Evolutionary conservation across 2,888 invertebrate species (phyloP).

Genomic region (Penaeus monodon): DNA sequence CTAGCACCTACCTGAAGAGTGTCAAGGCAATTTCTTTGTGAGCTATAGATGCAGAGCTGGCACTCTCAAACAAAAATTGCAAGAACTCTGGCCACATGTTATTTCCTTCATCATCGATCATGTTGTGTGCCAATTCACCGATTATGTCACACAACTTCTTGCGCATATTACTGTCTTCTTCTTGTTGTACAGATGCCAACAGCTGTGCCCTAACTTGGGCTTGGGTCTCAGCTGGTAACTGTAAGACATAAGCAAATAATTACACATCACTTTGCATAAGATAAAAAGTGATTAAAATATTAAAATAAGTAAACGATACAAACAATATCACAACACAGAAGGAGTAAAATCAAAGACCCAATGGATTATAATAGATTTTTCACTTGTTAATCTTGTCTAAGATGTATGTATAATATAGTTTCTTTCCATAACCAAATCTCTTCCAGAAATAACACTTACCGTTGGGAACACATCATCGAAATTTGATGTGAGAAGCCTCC

Average conservation of each 20-base stretch:
- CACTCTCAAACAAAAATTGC: slow-evolving; percentile 92
- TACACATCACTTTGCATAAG: background rate
- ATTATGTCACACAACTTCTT: slow-evolving; percentile 95
- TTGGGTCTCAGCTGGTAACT: slow-evolving; percentile 85
- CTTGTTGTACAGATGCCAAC: slow-evolving; percentile 85
- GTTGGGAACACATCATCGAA: slow-evolving; percentile 94
- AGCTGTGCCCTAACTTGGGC: slow-evolving; percentile 88
- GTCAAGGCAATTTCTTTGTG: slow-evolving; percentile 93
- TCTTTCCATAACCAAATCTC: background rate
- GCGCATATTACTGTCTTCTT: slow-evolving; percentile 81
- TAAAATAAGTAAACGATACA: too few relatives aligned
- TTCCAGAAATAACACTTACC: slow-evolving; percentile 70
- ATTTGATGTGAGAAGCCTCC: slow-evolving; percentile 88
- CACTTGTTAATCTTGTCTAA: too few relatives aligned
- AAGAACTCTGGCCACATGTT: slow-evolving; percentile 98
- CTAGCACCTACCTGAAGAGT: slow-evolving; percentile 85
- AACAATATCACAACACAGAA: too few relatives aligned
- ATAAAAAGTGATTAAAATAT: slow-evolving; percentile 4
- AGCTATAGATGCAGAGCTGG: slow-evolving; percentile 83
- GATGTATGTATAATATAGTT: background rate
- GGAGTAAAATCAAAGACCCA: too few relatives aligned
- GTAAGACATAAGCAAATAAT: slow-evolving; percentile 23
- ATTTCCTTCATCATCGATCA: slow-evolving; percentile 94
- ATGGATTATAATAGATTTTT: too few relatives aligned
- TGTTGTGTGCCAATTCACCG: slow-evolving; percentile 94